Percentiles rank a stretch among this genome's conserved stretches.
phyloP scores from a whole-genome alignment of 2,888 invertebrate species.

The Hermaeophaga mercurialis region DNA sequence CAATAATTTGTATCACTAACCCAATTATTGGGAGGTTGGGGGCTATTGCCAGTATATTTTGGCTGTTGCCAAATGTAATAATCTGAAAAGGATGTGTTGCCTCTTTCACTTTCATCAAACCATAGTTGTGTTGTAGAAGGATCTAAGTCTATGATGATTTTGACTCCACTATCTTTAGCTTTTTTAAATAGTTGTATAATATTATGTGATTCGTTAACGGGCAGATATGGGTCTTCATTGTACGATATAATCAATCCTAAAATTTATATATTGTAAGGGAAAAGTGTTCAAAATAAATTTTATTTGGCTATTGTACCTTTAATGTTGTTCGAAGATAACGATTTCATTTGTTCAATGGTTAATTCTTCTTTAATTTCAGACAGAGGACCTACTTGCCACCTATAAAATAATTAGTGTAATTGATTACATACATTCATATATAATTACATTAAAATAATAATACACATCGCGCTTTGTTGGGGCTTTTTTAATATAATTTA shows the following conservation, averaged over 20 bases:
- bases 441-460: too few species aligned
- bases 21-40: slow-evolving; percentile 74
- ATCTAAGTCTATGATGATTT: slow-evolving; percentile 74
- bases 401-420: slow-evolving; percentile 44
- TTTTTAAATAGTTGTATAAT: slow-evolving; percentile 58
- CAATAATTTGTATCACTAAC: slow-evolving; percentile 53
- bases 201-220: slow-evolving; percentile 61
- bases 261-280: neutral
- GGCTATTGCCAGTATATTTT: slow-evolving; percentile 52
- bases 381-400: slow-evolving; percentile 80
- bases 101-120: slow-evolving; percentile 69
- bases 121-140: slow-evolving; percentile 76
- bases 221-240: slow-evolving; percentile 66
- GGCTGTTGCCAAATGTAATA: slow-evolving; percentile 80
- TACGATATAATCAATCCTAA: slow-evolving; percentile 63
- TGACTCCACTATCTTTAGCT: slow-evolving; percentile 62
- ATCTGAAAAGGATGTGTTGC: slow-evolving; percentile 65
- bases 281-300: neutral
- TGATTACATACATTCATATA: too few species aligned
- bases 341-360: slow-evolving; percentile 47
- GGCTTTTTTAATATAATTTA: too few species aligned
- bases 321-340: slow-evolving; percentile 54
- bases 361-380: slow-evolving; percentile 65
- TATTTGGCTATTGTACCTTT: slow-evolving; percentile 65
- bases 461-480: too few species aligned